phyloP scores from a whole-genome alignment of 2,113 vertebrate species.

The Spea bombifrons region DNA sequence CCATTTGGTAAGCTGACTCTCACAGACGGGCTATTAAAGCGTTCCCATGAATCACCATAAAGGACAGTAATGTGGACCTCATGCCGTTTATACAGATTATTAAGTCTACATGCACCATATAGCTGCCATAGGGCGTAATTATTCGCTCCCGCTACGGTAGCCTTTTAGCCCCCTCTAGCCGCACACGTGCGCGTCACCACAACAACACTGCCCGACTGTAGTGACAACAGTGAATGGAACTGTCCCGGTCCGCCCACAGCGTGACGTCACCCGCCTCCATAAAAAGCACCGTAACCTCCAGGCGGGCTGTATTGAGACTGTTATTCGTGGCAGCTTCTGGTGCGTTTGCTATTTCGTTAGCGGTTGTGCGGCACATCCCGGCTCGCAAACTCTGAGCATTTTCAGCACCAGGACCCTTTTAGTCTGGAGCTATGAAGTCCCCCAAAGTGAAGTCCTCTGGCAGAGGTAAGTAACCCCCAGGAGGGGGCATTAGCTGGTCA shows the following conservation, averaged over 20 bases:
- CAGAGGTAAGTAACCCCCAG: conserved; percentile 42
- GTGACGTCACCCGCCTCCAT: conserved; percentile 21
- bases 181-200: background rate
- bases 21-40: too few species aligned
- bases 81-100: too few species aligned
- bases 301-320: background rate
- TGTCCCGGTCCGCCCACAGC: background rate
- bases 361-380: too few species aligned
- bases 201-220: too few species aligned
- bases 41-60: too few species aligned
- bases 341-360: too few species aligned
- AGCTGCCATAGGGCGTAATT: too few species aligned
- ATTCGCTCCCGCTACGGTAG: background rate
- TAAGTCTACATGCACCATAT: too few species aligned
- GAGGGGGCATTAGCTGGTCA: too few species aligned
- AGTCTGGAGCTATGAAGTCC: conserved; percentile 50
- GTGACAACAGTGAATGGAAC: conserved; percentile 33
- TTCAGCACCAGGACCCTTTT: background rate
- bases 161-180: conserved; percentile 19
- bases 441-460: conserved; percentile 25
- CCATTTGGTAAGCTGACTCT: too few species aligned
- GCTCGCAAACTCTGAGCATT: background rate
- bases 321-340: background rate
- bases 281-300: background rate
- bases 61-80: too few species aligned